These are phyloP conservation scores for Sesamia inferens DNA, from an alignment of 2,888 invertebrate genomes.

Conservation along the genomic window DNA sequence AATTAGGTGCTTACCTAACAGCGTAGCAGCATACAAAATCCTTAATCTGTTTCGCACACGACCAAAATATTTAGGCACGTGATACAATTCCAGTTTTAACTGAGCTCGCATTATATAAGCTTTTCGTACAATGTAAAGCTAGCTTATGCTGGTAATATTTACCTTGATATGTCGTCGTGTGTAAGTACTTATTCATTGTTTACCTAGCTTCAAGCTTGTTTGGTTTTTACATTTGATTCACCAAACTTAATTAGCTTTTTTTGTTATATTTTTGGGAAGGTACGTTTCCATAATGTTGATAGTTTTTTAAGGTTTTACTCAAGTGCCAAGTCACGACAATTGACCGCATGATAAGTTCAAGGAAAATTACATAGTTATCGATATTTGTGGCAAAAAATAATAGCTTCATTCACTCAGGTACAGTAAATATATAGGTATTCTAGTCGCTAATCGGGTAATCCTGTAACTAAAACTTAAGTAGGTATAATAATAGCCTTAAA, in stretches of 20 bases:
- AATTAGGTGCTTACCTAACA: too few relatives aligned
- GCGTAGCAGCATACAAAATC: too few relatives aligned
- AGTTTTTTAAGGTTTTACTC: background rate
- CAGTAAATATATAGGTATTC: background rate
- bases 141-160: too few relatives aligned
- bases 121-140: too few relatives aligned
- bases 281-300: background rate
- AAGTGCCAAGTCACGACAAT: conserved; percentile 6
- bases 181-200: background rate
- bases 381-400: background rate
- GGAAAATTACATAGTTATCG: too few relatives aligned
- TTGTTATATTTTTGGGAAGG: background rate
- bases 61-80: too few relatives aligned
- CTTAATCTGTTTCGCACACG: too few relatives aligned
- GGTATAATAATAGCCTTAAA: background rate
- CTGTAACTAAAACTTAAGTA: conserved; percentile 4
- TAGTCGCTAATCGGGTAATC: background rate
- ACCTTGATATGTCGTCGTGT: background rate
- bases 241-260: background rate
- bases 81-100: too few relatives aligned
- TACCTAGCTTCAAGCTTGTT: background rate
- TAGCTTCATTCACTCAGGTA: background rate
- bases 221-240: conserved; percentile 5
- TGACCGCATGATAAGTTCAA: background rate
- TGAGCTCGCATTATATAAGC: too few relatives aligned